Conservation (phyloP, 2,113 vertebrate genomes). For the Brienomyrus brachyistius region DNA sequence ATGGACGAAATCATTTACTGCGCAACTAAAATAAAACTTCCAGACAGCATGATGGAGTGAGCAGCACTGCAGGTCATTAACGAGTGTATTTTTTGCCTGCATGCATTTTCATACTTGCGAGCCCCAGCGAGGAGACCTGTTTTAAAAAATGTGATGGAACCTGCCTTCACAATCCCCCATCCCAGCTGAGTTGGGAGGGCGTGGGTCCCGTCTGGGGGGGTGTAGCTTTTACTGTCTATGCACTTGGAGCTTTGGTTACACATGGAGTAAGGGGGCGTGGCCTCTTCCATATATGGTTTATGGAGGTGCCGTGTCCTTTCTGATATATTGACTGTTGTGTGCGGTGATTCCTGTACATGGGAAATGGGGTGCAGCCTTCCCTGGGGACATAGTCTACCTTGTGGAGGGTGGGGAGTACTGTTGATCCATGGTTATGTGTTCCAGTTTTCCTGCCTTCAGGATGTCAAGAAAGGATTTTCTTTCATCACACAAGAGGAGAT, state of each 20-base stretch:
- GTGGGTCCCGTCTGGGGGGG: not conserved
- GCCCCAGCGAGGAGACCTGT: not conserved
- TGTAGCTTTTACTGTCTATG: not conserved
- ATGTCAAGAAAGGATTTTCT: not conserved
- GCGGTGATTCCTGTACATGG: not conserved
- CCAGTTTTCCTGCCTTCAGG: not conserved
- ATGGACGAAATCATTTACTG: not conserved
- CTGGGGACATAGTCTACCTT: not conserved
- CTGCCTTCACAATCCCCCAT: not conserved
- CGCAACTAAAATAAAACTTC: not conserved
- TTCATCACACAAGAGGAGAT: not conserved
- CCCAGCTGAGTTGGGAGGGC: not conserved
- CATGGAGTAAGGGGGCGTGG: not conserved
- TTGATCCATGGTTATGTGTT: not conserved
- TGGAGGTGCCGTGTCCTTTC: not conserved
- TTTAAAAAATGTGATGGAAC: not conserved
- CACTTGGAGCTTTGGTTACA: not conserved
- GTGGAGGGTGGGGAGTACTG: not conserved
- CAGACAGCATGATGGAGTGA: slow-evolving; percentile 6
- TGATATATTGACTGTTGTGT: not conserved
- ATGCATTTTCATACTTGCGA: not conserved
- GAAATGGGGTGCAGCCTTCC: not conserved
- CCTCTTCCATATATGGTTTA: not conserved
- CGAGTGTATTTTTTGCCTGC: not conserved
- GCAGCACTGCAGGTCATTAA: not conserved